These are phyloP conservation scores for Ips typographus DNA, from an alignment of 1,140 invertebrate genomes.

Conservation along the genomic window DNA sequence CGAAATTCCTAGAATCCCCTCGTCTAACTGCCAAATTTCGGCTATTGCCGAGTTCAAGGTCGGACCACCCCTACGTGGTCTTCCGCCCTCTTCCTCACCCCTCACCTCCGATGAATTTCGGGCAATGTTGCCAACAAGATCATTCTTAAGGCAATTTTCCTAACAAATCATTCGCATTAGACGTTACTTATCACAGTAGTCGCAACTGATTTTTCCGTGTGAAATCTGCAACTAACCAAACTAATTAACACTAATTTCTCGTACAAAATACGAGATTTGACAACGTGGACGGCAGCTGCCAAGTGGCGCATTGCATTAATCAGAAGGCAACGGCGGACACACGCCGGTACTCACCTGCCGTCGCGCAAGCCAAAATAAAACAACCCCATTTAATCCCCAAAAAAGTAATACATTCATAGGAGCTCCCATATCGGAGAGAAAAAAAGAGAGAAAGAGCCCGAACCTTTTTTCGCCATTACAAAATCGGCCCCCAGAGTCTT, in stretches of 20 bases:
- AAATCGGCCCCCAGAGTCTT: no score
- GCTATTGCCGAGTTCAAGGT: conserved; percentile 36
- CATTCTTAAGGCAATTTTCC: no score
- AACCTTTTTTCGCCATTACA: no score
- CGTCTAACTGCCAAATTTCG: conserved; percentile 36
- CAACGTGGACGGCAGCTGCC: background rate
- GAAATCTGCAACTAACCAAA: no score
- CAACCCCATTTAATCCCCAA: conserved; percentile 34
- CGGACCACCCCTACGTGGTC: conserved; percentile 34
- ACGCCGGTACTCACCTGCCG: conserved; percentile 36
- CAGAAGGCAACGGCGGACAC: conserved; percentile 28
- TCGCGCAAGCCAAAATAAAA: conserved; percentile 34
- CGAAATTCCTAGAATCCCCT: conserved; percentile 36
- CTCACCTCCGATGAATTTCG: background rate
- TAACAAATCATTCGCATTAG: no score
- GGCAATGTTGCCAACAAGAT: conserved; percentile 19
- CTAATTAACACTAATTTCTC: no score
- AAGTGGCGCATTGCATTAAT: conserved; percentile 34
- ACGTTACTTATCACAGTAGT: no score
- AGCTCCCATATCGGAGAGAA: conserved; percentile 6
- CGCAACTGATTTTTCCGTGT: no score
- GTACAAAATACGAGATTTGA: no score
- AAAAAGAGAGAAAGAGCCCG: no score
- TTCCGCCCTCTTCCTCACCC: conserved; percentile 6
- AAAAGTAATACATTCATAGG: conserved; percentile 19